Evolutionary conservation across 2,113 vertebrate genomes (phyloP), one percentile per base, ranked within the genome.

Genomic region (Nothoprocta pentlandii): DNA sequence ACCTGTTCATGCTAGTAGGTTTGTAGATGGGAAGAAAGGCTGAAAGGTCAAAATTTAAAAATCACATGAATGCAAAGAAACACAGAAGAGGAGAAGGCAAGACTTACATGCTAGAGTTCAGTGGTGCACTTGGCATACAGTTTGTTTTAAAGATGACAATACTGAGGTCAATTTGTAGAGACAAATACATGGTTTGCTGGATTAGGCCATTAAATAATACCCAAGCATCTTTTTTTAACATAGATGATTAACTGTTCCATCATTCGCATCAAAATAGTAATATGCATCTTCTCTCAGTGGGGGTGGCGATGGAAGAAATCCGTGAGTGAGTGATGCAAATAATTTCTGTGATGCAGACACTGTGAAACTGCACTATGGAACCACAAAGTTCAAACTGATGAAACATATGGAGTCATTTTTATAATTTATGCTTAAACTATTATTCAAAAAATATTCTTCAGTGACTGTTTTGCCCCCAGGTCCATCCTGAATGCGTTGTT

Each of bases 351-450:
- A 42, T 68, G 26, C 39, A 92, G 49, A 63, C 51, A 7, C 66
- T 78, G 36, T 77, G 78, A 89, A 95, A 67, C 34, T 5, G 9
- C 85, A 78, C 62, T 71, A 4, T 14, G 75, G 42, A 89, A 22
- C n/a, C 36, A 8, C 19, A 8, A 4, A 30, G 96, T 96, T 90
- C 51, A n/a, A 80, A 85, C 28, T 36, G 25, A 21, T 44, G 88
- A 91, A 93, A 76, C 25, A 9, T 42, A 78, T 32, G 58, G 69
- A 77, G 28, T 81, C n/a, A 81, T 94, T 92, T 92, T 97, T 91
- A 44, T 16, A 91, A 95, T 85, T 80, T 91, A 62, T 91, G 69
- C 42, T 70, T 68, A 61, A 21, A 32, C 30, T 28, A 54, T 6
- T 23, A 23, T 80, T 91, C 74, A 58, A 66, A 92, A 91, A 92